Conservation (phyloP, 2,888 invertebrate species). For the Acronicta psi region DNA sequence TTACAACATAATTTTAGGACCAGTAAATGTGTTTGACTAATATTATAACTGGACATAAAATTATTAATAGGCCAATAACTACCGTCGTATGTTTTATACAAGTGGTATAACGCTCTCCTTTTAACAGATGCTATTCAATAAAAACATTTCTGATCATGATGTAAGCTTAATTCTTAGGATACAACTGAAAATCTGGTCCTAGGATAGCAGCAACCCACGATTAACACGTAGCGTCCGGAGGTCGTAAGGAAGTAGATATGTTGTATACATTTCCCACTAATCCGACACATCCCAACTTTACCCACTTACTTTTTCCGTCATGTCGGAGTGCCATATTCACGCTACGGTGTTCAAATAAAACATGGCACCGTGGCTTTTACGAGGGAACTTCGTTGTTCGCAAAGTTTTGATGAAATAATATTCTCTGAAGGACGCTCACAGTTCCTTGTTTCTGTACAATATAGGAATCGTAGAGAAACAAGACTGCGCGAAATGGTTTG, state of each 20-base stretch:
- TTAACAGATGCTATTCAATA: no score
- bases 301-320: no score
- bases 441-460: slow-evolving; percentile 2
- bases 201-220: no score
- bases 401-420: slow-evolving; percentile 35
- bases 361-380: slow-evolving; percentile 30
- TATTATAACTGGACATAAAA: slow-evolving; percentile 38
- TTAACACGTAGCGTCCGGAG: no score
- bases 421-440: slow-evolving; percentile 29
- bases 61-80: slow-evolving; percentile 12
- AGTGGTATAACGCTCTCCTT: no score
- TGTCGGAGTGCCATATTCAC: slow-evolving; percentile 5
- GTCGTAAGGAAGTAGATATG: not conserved
- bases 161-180: no score
- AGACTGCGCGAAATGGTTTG: slow-evolving; percentile 10
- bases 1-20: slow-evolving; percentile 31
- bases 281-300: not conserved
- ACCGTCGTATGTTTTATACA: not conserved
- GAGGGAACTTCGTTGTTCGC: slow-evolving; percentile 16
- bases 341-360: slow-evolving; percentile 28
- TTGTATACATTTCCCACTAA: not conserved
- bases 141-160: no score
- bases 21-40: slow-evolving; percentile 36
- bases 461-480: slow-evolving; percentile 3
- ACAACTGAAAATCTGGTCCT: no score